Evolutionary conservation across 2,888 invertebrate species (phyloP).

Genomic region (Xanthostigma xanthostigma): DNA sequence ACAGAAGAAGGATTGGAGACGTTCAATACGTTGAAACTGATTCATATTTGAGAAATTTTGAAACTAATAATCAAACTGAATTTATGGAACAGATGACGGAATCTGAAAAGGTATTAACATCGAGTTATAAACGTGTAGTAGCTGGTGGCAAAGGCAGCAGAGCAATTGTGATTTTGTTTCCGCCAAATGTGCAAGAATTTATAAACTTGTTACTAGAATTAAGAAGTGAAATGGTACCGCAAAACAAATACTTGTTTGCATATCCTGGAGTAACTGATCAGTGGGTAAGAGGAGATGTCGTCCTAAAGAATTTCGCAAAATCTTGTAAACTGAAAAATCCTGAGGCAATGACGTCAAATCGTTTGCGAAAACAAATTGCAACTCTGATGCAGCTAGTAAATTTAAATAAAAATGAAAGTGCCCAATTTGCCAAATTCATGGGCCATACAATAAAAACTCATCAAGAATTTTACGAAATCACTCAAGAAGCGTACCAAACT

Average conservation of each 20-base stretch:
- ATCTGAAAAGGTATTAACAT: conserved; percentile 15
- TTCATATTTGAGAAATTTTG: conserved; percentile 5
- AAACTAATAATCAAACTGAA: conserved; percentile 9
- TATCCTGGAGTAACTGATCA: conserved; percentile 5
- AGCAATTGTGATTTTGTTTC: conserved; percentile 16
- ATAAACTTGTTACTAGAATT: conserved; percentile 9
- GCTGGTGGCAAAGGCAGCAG: conserved; percentile 15
- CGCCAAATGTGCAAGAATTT: conserved; percentile 14
- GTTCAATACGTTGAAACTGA: conserved; percentile 9
- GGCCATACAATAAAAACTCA: conserved; percentile 15
- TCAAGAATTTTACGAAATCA: conserved; percentile 5
- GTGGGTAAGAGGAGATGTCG: conserved; percentile 7
- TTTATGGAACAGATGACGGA: conserved; percentile 12
- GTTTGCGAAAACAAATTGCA: conserved; percentile 8
- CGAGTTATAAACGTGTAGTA: conserved; percentile 15
- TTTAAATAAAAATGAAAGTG: conserved; percentile 13
- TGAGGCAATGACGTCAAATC: conserved; percentile 6
- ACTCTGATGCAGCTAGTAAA: conserved; percentile 12
- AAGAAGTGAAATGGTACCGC: conserved; percentile 7
- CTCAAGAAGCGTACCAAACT: conserved; percentile 8
- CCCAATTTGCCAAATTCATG: conserved; percentile 16
- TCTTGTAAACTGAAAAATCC: conserved; percentile 4
- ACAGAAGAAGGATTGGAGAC: conserved; percentile 16
- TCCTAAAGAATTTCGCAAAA: conserved; percentile 6
- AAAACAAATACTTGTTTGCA: conserved; percentile 12